Evolutionary conservation across 30 jellyfish, hydroid and myxozoan species (phyloP).

Genomic region (Aurelia sp.): DNA sequence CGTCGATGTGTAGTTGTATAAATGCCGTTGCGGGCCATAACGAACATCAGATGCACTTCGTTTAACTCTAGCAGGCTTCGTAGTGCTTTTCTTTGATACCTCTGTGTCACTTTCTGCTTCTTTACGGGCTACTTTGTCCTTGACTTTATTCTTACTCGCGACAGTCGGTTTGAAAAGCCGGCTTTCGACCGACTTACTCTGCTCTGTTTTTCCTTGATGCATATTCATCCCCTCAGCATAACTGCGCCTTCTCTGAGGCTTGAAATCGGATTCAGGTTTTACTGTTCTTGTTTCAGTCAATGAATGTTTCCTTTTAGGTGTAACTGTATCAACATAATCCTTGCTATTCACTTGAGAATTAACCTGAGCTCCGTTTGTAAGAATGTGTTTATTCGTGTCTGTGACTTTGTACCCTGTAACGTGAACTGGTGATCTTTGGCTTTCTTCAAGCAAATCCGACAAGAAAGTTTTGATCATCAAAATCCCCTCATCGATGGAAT

Average conservation of each 20-base stretch:
- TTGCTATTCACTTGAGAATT: slow-evolving; percentile 2
- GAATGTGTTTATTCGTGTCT: neutral
- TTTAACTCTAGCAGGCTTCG: neutral
- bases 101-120: slow-evolving; percentile 71
- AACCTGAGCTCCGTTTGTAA: too few species aligned
- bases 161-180: slow-evolving; percentile 87
- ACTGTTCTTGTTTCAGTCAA: slow-evolving; percentile 18
- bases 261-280: slow-evolving; percentile 3
- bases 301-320: slow-evolving; percentile 44
- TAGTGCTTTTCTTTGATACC: slow-evolving; percentile 20
- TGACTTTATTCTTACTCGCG: slow-evolving; percentile 71
- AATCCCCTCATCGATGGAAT: slow-evolving; percentile 78
- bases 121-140: slow-evolving; percentile 54
- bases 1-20: slow-evolving; percentile 50
- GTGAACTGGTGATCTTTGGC: neutral
- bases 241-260: slow-evolving; percentile 68
- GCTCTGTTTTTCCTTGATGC: neutral
- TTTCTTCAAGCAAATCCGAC: slow-evolving; percentile 31
- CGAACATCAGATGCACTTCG: slow-evolving; percentile 65
- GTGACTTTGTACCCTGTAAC: neutral
- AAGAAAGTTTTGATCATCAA: slow-evolving; percentile 54
- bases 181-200: slow-evolving; percentile 37
- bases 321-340: neutral
- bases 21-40: slow-evolving; percentile 43
- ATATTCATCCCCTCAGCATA: slow-evolving; percentile 61